phyloP scores from a whole-genome alignment of 2,113 vertebrate species.

The Empidonax traillii region DNA sequence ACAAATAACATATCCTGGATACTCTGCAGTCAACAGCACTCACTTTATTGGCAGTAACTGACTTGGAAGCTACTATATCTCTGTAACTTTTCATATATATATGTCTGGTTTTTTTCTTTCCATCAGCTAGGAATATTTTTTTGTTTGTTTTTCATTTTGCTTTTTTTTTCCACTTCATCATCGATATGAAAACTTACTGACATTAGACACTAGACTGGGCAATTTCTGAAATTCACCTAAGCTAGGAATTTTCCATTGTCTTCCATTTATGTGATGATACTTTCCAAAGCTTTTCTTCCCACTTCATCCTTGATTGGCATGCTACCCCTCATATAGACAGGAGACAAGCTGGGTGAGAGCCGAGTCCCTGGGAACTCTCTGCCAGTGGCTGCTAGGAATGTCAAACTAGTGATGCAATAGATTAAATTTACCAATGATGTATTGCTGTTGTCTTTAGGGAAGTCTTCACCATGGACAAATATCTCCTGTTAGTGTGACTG shows the following conservation, averaged over 20 bases:
- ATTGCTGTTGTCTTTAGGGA: not conserved
- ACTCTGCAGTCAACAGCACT: not conserved
- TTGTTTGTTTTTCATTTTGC: not conserved
- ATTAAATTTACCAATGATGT: not conserved
- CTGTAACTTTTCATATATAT: not conserved
- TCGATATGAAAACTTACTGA: not conserved
- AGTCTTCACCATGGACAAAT: not conserved
- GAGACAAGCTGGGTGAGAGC: rapidly evolving
- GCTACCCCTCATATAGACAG: not conserved
- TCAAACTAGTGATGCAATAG: not conserved
- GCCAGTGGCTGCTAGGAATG: not conserved
- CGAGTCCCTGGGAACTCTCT: not conserved
- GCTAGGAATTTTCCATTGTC: not conserved
- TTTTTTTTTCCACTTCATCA: not conserved
- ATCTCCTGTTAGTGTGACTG: not conserved
- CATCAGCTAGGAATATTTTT: not conserved
- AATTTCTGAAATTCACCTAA: not conserved
- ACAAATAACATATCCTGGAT: slow-evolving; percentile 13
- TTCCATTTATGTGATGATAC: not conserved
- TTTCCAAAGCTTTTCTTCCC: not conserved
- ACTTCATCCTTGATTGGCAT: not conserved
- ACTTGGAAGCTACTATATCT: not conserved
- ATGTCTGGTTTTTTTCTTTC: not conserved
- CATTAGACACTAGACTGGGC: not conserved
- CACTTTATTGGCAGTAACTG: not conserved